phyloP scores from a whole-genome alignment of 2,113 vertebrate genomes.

The Lanius ludovicianus region DNA sequence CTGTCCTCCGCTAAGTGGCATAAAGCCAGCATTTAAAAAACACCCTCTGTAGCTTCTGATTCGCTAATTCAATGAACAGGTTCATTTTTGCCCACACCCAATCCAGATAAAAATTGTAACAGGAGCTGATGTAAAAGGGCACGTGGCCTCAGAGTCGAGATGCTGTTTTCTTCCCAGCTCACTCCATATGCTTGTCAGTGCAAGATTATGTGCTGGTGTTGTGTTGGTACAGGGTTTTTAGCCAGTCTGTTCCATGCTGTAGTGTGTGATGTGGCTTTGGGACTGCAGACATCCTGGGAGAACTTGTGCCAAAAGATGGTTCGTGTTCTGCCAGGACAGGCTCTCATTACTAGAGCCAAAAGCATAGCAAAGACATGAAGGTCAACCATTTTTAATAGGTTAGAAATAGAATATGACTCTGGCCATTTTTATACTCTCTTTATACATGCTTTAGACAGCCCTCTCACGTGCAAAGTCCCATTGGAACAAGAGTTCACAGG shows the following conservation, averaged over 20 bases:
- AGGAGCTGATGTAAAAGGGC: neutral
- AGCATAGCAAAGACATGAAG: neutral
- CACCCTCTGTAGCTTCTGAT: neutral
- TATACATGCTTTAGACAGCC: neutral
- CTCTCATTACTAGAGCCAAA: neutral
- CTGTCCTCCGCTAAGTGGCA: neutral
- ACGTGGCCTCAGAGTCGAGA: neutral
- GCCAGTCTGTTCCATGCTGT: neutral
- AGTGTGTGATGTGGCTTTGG: neutral
- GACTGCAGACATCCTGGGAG: neutral
- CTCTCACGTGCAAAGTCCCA: neutral
- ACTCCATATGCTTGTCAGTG: neutral
- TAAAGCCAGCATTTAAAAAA: neutral
- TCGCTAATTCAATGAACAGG: neutral
- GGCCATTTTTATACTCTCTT: neutral
- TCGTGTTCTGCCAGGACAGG: neutral
- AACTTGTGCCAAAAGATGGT: neutral
- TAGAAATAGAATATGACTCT: neutral
- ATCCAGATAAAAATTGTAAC: neutral
- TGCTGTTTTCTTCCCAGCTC: neutral
- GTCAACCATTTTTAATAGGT: neutral
- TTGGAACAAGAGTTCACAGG: conserved; percentile 55
- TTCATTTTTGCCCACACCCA: neutral
- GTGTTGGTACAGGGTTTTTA: neutral
- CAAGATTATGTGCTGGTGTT: neutral